Evolutionary conservation across 2,797 vertebrate genomes (phyloP).

Genomic region (Ctenosaura bakeri): DNA sequence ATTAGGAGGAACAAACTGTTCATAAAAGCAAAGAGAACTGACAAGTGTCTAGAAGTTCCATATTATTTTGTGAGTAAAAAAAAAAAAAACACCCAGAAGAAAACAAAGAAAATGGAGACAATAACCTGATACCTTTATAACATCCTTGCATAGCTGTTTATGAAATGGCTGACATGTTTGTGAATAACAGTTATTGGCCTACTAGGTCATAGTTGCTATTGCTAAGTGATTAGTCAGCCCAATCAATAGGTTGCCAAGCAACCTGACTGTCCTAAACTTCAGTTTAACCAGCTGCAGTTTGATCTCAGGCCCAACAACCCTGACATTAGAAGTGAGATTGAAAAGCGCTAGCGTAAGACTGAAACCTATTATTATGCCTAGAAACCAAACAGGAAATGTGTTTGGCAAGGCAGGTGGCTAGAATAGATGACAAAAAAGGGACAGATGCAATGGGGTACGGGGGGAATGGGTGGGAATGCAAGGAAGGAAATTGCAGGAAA

Average conservation of each 20-base stretch:
- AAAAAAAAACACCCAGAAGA: neutral
- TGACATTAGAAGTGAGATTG: neutral
- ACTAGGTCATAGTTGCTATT: neutral
- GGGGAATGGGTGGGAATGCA: too few species aligned
- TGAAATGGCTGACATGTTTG: neutral
- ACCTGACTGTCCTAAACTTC: neutral
- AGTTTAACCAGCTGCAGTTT: neutral
- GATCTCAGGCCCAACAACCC: neutral
- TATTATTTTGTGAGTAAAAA: neutral
- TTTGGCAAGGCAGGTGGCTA: neutral
- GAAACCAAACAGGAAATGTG: neutral
- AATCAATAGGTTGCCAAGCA: slow-evolving; percentile 6
- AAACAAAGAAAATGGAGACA: neutral
- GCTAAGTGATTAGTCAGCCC: neutral
- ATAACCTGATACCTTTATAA: slow-evolving; percentile 9
- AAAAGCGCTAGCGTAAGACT: neutral
- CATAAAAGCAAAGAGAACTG: slow-evolving; percentile 4
- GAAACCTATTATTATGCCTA: neutral
- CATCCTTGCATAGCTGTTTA: slow-evolving; percentile 18
- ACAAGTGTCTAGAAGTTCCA: neutral
- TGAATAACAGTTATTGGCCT: neutral
- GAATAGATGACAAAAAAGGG: neutral
- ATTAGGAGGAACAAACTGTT: neutral
- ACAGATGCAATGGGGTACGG: too few species aligned
- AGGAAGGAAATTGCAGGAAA: too few species aligned